phyloP scores from a whole-genome alignment of 53 echinoderm and acorn worm species.

The Hippasteria phrygiana region DNA sequence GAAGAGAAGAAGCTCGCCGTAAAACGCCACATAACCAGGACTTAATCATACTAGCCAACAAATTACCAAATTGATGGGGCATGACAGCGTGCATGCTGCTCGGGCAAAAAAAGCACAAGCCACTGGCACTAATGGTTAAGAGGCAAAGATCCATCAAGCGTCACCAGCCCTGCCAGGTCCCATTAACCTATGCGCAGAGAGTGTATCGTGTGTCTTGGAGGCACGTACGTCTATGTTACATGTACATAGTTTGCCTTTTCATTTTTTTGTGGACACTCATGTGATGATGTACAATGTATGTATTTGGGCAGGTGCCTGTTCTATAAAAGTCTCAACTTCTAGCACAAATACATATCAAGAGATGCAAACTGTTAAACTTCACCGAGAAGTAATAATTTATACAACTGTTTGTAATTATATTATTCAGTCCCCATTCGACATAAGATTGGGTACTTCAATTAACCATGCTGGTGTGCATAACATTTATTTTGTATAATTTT shows the following conservation, averaged over 20 bases:
- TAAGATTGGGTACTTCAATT: too few relatives aligned
- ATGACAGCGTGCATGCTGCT: slow-evolving; percentile 30
- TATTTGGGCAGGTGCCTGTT: too few relatives aligned
- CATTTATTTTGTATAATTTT: too few relatives aligned
- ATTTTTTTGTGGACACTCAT: neutral
- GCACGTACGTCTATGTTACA: too few relatives aligned
- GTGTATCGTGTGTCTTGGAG: slow-evolving; percentile 6
- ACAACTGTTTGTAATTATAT: too few relatives aligned
- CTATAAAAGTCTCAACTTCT: too few relatives aligned
- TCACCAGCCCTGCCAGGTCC: neutral
- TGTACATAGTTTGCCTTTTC: neutral
- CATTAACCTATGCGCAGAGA: neutral
- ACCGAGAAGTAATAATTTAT: too few relatives aligned
- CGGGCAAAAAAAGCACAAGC: slow-evolving; percentile 14
- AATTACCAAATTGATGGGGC: slow-evolving; percentile 45
- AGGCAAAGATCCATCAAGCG: slow-evolving; percentile 36
- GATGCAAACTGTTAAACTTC: too few relatives aligned
- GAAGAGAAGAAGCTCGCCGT: neutral
- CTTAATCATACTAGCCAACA: slow-evolving; percentile 48
- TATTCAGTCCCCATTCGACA: too few relatives aligned
- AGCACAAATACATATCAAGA: too few relatives aligned
- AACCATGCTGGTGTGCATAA: too few relatives aligned
- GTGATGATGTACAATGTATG: too few relatives aligned
- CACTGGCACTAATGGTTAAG: slow-evolving; percentile 16
- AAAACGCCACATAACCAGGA: neutral